Conservation (phyloP, 2,797 vertebrate genomes). For the Poliocrania exsul region DNA sequence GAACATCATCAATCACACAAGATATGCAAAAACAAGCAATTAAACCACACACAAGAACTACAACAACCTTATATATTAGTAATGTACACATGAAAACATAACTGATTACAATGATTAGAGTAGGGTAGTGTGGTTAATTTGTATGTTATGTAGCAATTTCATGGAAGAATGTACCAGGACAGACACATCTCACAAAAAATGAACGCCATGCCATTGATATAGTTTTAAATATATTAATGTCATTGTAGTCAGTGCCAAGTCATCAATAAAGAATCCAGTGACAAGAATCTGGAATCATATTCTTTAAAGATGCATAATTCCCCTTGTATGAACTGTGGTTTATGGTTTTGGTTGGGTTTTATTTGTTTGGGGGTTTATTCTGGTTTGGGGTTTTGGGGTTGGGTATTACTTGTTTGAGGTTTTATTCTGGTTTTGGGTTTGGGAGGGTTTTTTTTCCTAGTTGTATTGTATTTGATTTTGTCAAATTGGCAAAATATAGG, state of each 20-base stretch:
- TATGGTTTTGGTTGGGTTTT: background rate
- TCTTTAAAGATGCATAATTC: background rate
- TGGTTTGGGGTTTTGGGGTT: background rate
- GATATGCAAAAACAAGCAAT: constrained; percentile 99
- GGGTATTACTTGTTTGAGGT: background rate
- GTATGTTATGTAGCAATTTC: constrained; percentile 87
- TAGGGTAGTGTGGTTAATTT: constrained; percentile 94
- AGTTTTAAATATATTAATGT: constrained; percentile 50
- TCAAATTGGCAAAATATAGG: constrained; percentile 43
- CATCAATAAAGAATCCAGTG: constrained; percentile 32
- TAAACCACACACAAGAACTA: constrained; percentile 97
- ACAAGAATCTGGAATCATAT: background rate
- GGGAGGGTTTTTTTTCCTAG: background rate
- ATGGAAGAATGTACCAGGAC: constrained; percentile 78
- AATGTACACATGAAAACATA: constrained; percentile 97
- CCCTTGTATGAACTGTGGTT: background rate
- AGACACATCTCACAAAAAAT: constrained; percentile 70
- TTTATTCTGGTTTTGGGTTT: background rate
- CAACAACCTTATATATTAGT: constrained; percentile 89
- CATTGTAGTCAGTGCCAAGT: constrained; percentile 31
- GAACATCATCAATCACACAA: constrained; percentile 94
- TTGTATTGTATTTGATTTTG: constrained; percentile 48
- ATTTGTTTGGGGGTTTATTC: background rate
- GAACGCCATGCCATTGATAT: constrained; percentile 53
- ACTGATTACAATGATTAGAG: constrained; percentile 99